phyloP scores from a whole-genome alignment of 2,113 vertebrate genomes.

The Notarius quadriscutis region DNA sequence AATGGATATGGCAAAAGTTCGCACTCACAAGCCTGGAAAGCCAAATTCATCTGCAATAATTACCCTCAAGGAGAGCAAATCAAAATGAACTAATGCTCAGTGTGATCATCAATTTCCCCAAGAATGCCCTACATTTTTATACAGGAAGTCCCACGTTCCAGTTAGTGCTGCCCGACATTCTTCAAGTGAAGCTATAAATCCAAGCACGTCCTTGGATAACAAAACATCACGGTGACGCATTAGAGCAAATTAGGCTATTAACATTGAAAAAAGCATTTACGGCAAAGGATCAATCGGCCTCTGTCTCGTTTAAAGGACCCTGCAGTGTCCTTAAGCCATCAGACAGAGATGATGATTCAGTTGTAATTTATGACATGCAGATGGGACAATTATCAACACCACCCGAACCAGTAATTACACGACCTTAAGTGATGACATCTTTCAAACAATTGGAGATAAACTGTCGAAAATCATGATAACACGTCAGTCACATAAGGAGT shows the following conservation, averaged over 20 bases:
- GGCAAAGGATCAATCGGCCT: slow-evolving; percentile 88
- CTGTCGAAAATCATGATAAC: not conserved
- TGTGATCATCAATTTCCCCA: slow-evolving; percentile 71
- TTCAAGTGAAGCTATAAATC: slow-evolving; percentile 77
- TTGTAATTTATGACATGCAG: slow-evolving; percentile 88
- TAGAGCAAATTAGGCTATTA: slow-evolving; percentile 84
- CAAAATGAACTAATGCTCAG: slow-evolving; percentile 75
- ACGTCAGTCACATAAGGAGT: not conserved
- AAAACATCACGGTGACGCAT: slow-evolving; percentile 76
- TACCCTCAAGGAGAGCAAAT: slow-evolving; percentile 76
- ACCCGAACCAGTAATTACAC: slow-evolving; percentile 80
- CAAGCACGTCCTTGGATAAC: slow-evolving; percentile 75
- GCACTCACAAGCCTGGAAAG: slow-evolving; percentile 63
- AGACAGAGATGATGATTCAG: slow-evolving; percentile 86
- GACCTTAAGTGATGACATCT: slow-evolving; percentile 30
- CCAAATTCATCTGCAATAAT: slow-evolving; percentile 77
- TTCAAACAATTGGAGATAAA: not conserved
- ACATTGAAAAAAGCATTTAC: slow-evolving; percentile 86
- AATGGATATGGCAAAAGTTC: slow-evolving; percentile 73
- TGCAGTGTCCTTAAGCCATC: slow-evolving; percentile 90
- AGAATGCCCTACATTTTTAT: slow-evolving; percentile 74
- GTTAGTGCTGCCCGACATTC: slow-evolving; percentile 63
- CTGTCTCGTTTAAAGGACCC: slow-evolving; percentile 89
- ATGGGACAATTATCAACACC: slow-evolving; percentile 89
- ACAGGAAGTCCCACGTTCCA: slow-evolving; percentile 71